Evolutionary conservation across 2,888 invertebrate species (phyloP).

Genomic region (Notodonta dromedarius): DNA sequence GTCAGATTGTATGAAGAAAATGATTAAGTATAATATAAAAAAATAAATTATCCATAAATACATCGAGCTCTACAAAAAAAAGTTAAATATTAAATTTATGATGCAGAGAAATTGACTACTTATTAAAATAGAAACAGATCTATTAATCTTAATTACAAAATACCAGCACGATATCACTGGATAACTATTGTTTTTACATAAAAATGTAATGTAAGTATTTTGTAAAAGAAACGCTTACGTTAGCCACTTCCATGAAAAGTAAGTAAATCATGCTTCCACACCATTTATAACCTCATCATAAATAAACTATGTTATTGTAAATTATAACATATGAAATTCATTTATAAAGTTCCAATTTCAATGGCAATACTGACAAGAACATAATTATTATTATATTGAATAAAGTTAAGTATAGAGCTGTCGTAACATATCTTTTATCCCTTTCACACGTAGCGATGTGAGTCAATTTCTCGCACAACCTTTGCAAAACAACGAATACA

Average conservation of each 20-base stretch:
- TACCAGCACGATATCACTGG: too few species aligned
- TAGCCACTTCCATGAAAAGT: too few species aligned
- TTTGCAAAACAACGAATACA: slow-evolving; percentile 16
- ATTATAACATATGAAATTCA: background rate
- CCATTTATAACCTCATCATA: too few species aligned
- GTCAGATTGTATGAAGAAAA: background rate
- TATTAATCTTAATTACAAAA: background rate
- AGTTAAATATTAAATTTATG: slow-evolving; percentile 23
- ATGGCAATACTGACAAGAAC: slow-evolving; percentile 3
- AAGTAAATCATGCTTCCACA: too few species aligned
- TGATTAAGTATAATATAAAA: slow-evolving; percentile 32
- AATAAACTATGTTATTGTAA: too few species aligned
- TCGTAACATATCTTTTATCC: background rate
- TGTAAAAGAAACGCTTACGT: too few species aligned
- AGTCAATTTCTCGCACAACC: slow-evolving; percentile 39
- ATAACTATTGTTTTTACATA: too few species aligned
- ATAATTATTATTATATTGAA: background rate
- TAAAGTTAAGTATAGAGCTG: background rate
- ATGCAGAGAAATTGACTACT: slow-evolving; percentile 44
- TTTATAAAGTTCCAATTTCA: background rate
- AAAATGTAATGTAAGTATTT: too few species aligned
- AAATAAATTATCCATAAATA: background rate
- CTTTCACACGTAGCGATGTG: background rate
- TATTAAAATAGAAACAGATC: slow-evolving; percentile 12
- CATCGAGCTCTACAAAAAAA: background rate